These are phyloP conservation scores for Sylvilagus bachmani DNA, from an alignment of 2,113 vertebrate genomes.

Conservation along the genomic window DNA sequence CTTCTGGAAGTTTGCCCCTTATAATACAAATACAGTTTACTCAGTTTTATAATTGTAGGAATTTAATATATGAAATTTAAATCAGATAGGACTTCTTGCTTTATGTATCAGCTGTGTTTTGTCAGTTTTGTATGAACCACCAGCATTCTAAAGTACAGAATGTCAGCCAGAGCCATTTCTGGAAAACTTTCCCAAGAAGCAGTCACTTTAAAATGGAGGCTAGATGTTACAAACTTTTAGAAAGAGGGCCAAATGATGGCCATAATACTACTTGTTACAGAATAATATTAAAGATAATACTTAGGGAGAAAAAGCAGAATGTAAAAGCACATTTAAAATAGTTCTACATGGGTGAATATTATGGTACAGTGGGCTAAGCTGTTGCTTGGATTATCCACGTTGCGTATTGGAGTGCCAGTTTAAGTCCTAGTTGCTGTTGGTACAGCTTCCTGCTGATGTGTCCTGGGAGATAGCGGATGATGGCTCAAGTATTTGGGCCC, in stretches of 20 bases:
- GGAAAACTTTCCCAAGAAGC: conserved; percentile 1
- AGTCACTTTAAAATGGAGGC: conserved; percentile 21
- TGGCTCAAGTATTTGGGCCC: too few species aligned
- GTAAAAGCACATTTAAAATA: conserved; percentile 11
- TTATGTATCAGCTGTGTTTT: conserved; percentile 13
- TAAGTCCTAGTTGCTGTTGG: too few species aligned
- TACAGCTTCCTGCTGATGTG: too few species aligned
- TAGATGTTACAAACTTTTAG: neutral
- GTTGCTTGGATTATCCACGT: too few species aligned
- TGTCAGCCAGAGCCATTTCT: neutral
- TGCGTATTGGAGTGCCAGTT: too few species aligned
- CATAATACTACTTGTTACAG: neutral
- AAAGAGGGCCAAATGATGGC: neutral
- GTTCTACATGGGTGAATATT: neutral
- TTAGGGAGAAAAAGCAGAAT: neutral
- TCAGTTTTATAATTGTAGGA: conserved; percentile 41
- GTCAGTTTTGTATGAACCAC: conserved; percentile 17
- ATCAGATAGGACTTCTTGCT: neutral
- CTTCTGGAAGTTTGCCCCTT: neutral
- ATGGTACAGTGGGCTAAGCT: too few species aligned
- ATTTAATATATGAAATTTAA: conserved; percentile 33
- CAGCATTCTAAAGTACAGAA: neutral
- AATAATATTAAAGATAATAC: conserved; percentile 58
- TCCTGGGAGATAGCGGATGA: too few species aligned
- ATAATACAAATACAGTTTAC: neutral